Evolutionary conservation across 2,888 invertebrate species (phyloP).

Genomic region (Phalangium opilio): DNA sequence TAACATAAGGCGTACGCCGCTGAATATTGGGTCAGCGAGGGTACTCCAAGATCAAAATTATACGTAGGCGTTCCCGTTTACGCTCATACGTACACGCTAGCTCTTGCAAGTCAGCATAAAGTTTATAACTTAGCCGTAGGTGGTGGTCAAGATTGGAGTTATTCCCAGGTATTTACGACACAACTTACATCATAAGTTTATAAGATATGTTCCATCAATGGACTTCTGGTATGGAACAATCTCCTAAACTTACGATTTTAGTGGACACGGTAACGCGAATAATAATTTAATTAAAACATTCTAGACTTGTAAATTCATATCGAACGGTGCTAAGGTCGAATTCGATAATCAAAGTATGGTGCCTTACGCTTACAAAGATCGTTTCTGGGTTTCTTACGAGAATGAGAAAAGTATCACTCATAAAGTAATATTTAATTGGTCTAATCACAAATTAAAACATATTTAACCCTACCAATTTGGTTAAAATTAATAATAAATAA

Average conservation of each 20-base stretch:
- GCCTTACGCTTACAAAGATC: slow-evolving; percentile 52
- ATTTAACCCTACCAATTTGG: too few relatives aligned
- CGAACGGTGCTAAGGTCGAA: slow-evolving; percentile 39
- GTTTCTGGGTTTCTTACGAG: slow-evolving; percentile 74
- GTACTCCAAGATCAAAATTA: slow-evolving; percentile 59
- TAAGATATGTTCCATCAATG: too few relatives aligned
- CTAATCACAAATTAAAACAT: too few relatives aligned
- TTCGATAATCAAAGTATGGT: slow-evolving; percentile 55
- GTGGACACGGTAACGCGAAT: too few relatives aligned
- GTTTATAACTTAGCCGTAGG: slow-evolving; percentile 55
- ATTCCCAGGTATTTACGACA: slow-evolving; percentile 37
- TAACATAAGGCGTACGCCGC: slow-evolving; percentile 52
- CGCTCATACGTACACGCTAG: slow-evolving; percentile 58
- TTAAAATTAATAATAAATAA: too few relatives aligned
- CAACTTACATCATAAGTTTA: too few relatives aligned
- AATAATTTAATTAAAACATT: slow-evolving; percentile 3
- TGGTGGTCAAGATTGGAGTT: slow-evolving; percentile 51
- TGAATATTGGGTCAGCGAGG: slow-evolving; percentile 55
- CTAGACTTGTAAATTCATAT: slow-evolving; percentile 48
- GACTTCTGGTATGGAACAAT: too few relatives aligned
- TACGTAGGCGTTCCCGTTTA: slow-evolving; percentile 75
- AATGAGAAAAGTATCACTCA: slow-evolving; percentile 49
- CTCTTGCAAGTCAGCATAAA: slow-evolving; percentile 48
- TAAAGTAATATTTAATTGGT: slow-evolving; percentile 40
- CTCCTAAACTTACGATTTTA: too few relatives aligned